Conservation (phyloP, 2,888 invertebrate genomes). For the Melolontha melolontha region DNA sequence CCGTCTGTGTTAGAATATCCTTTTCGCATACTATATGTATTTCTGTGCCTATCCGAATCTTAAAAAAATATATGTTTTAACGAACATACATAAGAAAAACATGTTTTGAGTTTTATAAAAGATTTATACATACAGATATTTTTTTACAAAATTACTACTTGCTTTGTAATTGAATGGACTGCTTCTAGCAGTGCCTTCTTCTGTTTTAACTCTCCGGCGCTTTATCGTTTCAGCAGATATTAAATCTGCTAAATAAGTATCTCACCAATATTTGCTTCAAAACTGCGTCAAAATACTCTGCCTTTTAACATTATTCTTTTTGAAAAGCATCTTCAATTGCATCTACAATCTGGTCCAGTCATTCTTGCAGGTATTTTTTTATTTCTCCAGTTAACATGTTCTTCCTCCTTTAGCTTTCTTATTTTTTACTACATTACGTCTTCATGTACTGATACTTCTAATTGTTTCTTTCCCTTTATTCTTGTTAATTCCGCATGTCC, state of each 20-base stretch:
- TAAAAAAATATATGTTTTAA: too few relatives aligned
- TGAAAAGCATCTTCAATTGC: slow-evolving; percentile 37
- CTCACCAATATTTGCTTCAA: slow-evolving; percentile 16
- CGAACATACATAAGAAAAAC: not conserved
- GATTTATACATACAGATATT: slow-evolving; percentile 1
- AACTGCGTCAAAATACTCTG: too few relatives aligned
- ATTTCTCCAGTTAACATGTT: slow-evolving; percentile 38
- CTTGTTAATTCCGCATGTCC: too few relatives aligned
- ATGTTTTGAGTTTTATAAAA: too few relatives aligned
- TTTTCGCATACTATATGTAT: too few relatives aligned
- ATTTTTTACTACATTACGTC: too few relatives aligned
- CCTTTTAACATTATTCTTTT: slow-evolving; percentile 23
- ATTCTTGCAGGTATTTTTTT: slow-evolving; percentile 31
- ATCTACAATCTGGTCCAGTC: slow-evolving; percentile 39
- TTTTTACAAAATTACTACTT: not conserved
- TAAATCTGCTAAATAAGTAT: slow-evolving; percentile 22
- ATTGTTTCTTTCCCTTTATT: too few relatives aligned
- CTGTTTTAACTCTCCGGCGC: slow-evolving; percentile 22
- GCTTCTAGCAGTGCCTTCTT: slow-evolving; percentile 9
- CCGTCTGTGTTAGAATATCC: too few relatives aligned
- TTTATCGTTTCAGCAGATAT: slow-evolving; percentile 15
- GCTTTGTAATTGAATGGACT: slow-evolving; percentile 6
- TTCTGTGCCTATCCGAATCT: too few relatives aligned
- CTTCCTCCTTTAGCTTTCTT: slow-evolving; percentile 36
- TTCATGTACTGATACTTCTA: slow-evolving; percentile 27